Evolutionary conservation across 37 sponge, comb jelly and placozoan species (phyloP).

Genomic region (Aplysina aerophoba): DNA sequence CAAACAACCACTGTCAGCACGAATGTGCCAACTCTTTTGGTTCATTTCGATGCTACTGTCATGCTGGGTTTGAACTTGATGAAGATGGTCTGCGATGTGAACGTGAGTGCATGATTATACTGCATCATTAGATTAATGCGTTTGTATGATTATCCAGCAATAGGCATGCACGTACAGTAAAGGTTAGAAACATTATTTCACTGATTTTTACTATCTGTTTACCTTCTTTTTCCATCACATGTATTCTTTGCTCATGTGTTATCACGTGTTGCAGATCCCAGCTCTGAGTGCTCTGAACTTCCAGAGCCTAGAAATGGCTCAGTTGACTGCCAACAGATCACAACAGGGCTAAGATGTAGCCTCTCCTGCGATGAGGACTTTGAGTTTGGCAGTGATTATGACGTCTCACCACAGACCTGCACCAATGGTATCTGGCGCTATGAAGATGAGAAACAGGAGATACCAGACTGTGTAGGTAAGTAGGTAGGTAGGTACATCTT

Average conservation of each 20-base stretch:
- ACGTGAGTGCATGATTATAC: slow-evolving; percentile 25
- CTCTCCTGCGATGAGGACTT: slow-evolving; percentile 8
- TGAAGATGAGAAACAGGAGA: not conserved
- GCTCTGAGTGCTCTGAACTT: slow-evolving; percentile 11
- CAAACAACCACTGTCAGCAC: not conserved
- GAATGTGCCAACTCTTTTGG: slow-evolving; percentile 16
- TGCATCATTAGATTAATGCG: too few species aligned
- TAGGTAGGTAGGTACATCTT: too few species aligned
- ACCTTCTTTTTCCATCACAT: too few species aligned
- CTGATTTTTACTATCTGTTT: too few species aligned
- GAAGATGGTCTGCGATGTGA: slow-evolving; percentile 8
- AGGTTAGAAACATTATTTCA: too few species aligned
- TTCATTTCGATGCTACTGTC: slow-evolving; percentile 14
- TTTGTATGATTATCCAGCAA: too few species aligned
- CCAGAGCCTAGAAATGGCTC: slow-evolving; percentile 4
- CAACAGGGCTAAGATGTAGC: not conserved
- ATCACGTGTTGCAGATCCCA: slow-evolving; percentile 32
- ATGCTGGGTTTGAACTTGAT: slow-evolving; percentile 6
- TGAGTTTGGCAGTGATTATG: slow-evolving; percentile 5
- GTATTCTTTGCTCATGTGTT: too few species aligned
- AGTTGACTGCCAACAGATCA: not conserved
- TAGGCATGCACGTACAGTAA: too few species aligned
- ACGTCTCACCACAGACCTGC: slow-evolving; percentile 24
- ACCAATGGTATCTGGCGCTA: slow-evolving; percentile 16
- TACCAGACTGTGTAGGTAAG: slow-evolving; percentile 19